These are phyloP conservation scores for Bufotes viridis DNA, from an alignment of 2,797 vertebrate genomes.

Conservation along the genomic window DNA sequence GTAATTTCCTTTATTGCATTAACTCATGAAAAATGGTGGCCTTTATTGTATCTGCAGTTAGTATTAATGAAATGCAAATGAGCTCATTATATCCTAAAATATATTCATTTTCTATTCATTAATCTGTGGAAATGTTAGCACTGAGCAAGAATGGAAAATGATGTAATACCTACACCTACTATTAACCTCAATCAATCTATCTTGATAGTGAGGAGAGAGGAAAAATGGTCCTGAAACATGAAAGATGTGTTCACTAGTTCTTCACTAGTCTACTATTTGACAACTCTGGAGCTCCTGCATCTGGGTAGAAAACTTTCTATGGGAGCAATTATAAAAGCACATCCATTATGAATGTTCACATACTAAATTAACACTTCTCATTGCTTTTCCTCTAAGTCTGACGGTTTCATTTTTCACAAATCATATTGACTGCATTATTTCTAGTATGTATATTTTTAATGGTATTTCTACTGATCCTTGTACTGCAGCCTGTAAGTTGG, in stretches of 20 bases:
- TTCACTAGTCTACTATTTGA: neutral
- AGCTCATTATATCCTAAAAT: constrained; percentile 47
- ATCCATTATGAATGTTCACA: constrained; percentile 13
- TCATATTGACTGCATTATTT: neutral
- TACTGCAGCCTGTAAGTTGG: neutral
- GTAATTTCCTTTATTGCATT: constrained; percentile 38
- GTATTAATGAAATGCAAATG: constrained; percentile 52
- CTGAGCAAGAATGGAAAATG: constrained; percentile 30
- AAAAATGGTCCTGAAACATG: constrained; percentile 24
- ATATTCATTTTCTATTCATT: constrained; percentile 49
- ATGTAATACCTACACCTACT: constrained; percentile 27
- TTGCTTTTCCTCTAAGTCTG: neutral
- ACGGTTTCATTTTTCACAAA: neutral
- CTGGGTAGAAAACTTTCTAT: constrained; percentile 28
- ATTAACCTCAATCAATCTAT: constrained; percentile 38
- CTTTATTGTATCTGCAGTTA: constrained; percentile 48
- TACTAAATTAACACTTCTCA: neutral
- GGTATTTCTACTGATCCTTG: neutral
- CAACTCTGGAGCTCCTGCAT: constrained; percentile 7
- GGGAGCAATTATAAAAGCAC: constrained; percentile 22
- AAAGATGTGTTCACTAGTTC: constrained; percentile 17
- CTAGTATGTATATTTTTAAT: neutral
- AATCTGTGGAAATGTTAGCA: constrained; percentile 39
- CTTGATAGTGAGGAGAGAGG: neutral
- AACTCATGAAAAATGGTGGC: constrained; percentile 40